Base-by-base conservation (phyloP, 2,888 invertebrate genomes). In the Drosophila paranaensis region DNA sequence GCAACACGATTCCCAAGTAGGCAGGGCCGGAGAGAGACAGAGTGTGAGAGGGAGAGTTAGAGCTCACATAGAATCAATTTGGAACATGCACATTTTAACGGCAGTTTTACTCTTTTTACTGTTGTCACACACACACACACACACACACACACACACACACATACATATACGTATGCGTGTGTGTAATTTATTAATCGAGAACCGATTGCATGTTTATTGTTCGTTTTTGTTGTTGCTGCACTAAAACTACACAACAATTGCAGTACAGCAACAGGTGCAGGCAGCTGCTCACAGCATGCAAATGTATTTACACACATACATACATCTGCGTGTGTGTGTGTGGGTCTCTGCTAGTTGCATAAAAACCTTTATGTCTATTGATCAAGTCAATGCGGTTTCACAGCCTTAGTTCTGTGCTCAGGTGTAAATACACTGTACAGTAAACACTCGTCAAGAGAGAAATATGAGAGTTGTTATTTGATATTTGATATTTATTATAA, bases 201-300 rank as follows among this genome's bases (percentile, higher is more conserved):
- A 55, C 37, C 54, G 55, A 75, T 74, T 68, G 75, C 65, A 65
- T 67, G 68, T 50, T 68, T 51, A 68, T 50, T 57, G 68, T 66
- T 69, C 60, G 60, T 27, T 56, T 33, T 42, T 63, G 42, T 60
- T 72, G 57, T 57, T 55, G 62, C 40, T 51, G 53, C 60, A 40
- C 43, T 56, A 43, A 60, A 42, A 69, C 46, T 35, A 60, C 45
- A 39, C 60, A 68, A 55, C 60, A 58, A 56, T 43, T 33, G 20
- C 20, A 65, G 16, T 58, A 42, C 40, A 37, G 68, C 67, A 75
- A 75, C 75, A 75, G 75, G 75, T 75, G 79, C 74, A 68, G 54
- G 48, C 74, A 74, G 63, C 54, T 69, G 63, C 39, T 43, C 25
- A 16, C 30, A 60, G 13, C 20, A 30, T 45, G 27, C 45, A 66